Evolutionary conservation across 2,113 vertebrate species (phyloP).

Genomic region (Pandion haliaetus): DNA sequence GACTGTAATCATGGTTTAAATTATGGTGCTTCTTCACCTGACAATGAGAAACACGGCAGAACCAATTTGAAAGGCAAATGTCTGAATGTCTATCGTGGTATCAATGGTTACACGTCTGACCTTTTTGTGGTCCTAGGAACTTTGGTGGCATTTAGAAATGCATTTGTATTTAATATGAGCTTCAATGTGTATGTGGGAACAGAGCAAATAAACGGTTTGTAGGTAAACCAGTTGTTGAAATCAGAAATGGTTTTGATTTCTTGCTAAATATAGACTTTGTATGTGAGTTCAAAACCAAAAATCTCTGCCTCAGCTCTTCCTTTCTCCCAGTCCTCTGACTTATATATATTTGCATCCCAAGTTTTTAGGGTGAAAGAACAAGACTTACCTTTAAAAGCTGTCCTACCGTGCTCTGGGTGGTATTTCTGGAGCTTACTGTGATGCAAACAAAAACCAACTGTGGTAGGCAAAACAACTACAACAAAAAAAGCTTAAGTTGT

Average conservation of each 20-base stretch:
- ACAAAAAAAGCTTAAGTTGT: not conserved
- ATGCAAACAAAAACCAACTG: not conserved
- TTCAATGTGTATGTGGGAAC: not conserved
- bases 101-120: not conserved
- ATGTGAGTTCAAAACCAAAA: not conserved
- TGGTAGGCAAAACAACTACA: not conserved
- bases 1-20: not conserved
- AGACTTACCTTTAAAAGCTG: not conserved
- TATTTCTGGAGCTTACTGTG: not conserved
- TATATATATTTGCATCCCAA: fast-evolving
- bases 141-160: not conserved
- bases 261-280: not conserved
- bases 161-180: not conserved
- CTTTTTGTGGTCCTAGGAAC: not conserved
- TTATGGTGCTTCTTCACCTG: not conserved
- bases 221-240: not conserved
- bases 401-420: not conserved
- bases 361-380: not conserved
- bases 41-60: not conserved
- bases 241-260: not conserved
- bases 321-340: not conserved
- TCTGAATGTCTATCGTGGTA: not conserved
- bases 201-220: not conserved
- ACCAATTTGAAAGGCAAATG: not conserved
- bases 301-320: not conserved